Conservation (phyloP, 1,140 invertebrate genomes). For the Diachasma alloeum region DNA sequence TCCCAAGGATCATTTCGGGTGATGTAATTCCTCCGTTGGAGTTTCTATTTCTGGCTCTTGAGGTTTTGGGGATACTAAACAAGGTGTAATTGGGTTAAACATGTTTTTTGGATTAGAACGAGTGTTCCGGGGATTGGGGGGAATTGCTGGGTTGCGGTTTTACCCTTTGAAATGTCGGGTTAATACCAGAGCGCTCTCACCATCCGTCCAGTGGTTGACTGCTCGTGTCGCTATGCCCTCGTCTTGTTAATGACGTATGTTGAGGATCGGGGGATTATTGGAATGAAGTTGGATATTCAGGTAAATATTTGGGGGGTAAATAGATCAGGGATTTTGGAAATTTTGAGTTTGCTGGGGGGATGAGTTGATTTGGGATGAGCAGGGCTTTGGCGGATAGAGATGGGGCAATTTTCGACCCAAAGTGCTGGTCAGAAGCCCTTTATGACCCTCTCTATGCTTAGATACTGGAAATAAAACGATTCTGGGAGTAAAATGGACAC, state of each 20-base stretch:
- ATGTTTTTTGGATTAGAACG: constrained; percentile 31
- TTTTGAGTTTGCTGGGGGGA: too few relatives aligned
- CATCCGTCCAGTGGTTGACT: background rate
- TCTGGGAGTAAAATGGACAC: too few relatives aligned
- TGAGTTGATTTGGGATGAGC: too few relatives aligned
- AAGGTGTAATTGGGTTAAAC: constrained; percentile 21
- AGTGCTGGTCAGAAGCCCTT: too few relatives aligned
- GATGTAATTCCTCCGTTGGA: background rate
- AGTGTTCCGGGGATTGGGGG: background rate
- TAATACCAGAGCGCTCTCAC: constrained; percentile 22
- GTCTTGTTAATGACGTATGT: background rate
- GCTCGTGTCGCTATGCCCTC: background rate
- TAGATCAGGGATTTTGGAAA: background rate
- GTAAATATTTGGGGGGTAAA: background rate
- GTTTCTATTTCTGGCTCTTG: background rate
- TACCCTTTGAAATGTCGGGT: constrained; percentile 10
- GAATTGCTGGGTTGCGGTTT: background rate
- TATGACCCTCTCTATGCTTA: too few relatives aligned
- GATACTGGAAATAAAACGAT: too few relatives aligned
- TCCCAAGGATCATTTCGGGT: background rate
- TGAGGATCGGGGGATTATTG: background rate
- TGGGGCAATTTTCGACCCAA: too few relatives aligned
- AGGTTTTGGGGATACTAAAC: background rate
- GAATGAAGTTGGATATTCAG: background rate
- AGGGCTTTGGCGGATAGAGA: too few relatives aligned